Conservation (phyloP, 1,140 invertebrate genomes). For the Drosophila leontia region DNA sequence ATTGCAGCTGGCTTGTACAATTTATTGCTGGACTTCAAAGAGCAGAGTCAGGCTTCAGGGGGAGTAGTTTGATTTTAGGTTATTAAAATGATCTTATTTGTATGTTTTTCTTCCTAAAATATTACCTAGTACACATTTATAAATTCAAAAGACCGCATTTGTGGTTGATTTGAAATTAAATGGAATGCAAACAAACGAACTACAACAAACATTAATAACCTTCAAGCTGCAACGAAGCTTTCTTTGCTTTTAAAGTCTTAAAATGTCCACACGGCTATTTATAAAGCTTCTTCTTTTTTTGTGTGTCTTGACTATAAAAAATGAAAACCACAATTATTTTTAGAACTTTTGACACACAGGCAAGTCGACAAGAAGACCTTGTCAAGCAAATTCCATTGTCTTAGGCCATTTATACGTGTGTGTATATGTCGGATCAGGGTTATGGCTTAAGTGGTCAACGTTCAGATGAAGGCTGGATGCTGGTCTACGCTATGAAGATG, state of each 20-base stretch:
- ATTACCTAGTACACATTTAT: background rate
- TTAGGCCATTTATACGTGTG: slow-evolving; percentile 5
- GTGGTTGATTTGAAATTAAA: slow-evolving; percentile 10
- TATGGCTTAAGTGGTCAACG: slow-evolving; percentile 11
- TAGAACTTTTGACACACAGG: slow-evolving; percentile 20
- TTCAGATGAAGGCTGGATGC: background rate
- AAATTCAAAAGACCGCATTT: background rate
- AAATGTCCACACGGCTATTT: slow-evolving; percentile 32
- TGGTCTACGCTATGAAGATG: background rate
- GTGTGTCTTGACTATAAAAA: slow-evolving; percentile 11
- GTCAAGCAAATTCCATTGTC: slow-evolving; percentile 21
- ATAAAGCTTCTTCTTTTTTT: slow-evolving; percentile 7
- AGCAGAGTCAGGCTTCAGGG: background rate
- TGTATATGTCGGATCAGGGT: slow-evolving; percentile 15
- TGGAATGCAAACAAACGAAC: background rate
- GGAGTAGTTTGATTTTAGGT: background rate
- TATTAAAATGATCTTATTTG: too few species aligned
- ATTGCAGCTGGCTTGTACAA: background rate
- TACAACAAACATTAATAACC: slow-evolving; percentile 23
- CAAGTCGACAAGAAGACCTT: slow-evolving; percentile 19
- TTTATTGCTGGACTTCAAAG: background rate
- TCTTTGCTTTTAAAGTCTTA: slow-evolving; percentile 12
- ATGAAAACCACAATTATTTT: slow-evolving; percentile 39
- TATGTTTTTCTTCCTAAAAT: background rate
- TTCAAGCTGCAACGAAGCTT: background rate